Base-by-base conservation (phyloP, 2,797 vertebrate genomes). In the Gambelia wislizenii region DNA sequence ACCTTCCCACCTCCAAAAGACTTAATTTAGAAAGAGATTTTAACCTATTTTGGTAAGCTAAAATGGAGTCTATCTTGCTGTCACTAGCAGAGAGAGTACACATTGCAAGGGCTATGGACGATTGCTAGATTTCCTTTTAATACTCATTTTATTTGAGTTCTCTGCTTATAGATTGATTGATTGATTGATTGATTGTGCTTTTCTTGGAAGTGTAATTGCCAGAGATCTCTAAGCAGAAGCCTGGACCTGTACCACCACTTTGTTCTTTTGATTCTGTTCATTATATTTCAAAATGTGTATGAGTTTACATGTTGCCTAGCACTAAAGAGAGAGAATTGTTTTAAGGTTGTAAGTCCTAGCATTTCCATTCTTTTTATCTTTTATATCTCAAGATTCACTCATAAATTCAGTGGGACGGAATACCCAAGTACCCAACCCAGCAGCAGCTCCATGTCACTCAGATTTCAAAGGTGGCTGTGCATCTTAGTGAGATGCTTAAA, bases 201-300 rank as follows among this genome's bases (percentile, higher is more conserved):
- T 5, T 88, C 25, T 83, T 30, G 61, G 42, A 79, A 82, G 7
- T 0, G 9, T 0, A 2, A 14, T 33, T 79, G 1, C 0, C 0
- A 16, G 13, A 39, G n/a, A n/a, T n/a, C n/a, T n/a, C n/a, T n/a
- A n/a, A 9, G 54, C 14, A 49, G 49, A 0, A 1, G 47, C 81
- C 2, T 0, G 47, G 47, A 81, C 81, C 70, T 81, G 84, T 49
- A 56, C 39, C 4, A 52, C 42, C 0, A 0, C 6, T 1, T 47
- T n/a, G n/a, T n/a, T n/a, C n/a, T 83, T 8, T 39, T 42, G 79
- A 87, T 47, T 69, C 6, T 80, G 56, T 20, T 72, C 69, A 84
- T 36, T 36, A 33, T 61, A 18, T 47, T 85, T 47, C 78, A 70
- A 75, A 44, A 8, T 86, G 30, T 74, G 10, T 47, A 0, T 8